Conservation (phyloP, 2,113 vertebrate genomes). For the Actenoides hombroni region DNA sequence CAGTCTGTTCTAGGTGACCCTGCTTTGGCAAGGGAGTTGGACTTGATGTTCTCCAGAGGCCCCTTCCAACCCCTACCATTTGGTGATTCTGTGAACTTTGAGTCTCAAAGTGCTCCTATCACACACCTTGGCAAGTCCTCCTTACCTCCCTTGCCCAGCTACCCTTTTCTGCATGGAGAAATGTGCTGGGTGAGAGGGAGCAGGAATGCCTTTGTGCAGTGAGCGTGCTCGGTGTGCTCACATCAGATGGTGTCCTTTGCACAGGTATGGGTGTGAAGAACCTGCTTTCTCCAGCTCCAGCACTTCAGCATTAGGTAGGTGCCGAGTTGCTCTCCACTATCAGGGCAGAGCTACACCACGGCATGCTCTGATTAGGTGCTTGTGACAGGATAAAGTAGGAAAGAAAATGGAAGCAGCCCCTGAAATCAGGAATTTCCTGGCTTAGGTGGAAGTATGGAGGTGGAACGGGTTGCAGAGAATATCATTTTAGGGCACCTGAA, state of each 20-base stretch:
- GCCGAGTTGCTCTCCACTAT: not conserved
- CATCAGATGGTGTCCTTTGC: not conserved
- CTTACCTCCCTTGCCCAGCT: not conserved
- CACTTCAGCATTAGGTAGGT: not conserved
- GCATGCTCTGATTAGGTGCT: not conserved
- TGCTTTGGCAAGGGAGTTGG: no score
- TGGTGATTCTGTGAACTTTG: no score
- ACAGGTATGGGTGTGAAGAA: fast-evolving
- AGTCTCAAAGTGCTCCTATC: not conserved
- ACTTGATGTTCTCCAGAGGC: no score
- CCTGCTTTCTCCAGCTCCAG: not conserved
- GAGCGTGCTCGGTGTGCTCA: fast-evolving
- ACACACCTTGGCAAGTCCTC: not conserved
- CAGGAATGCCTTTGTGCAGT: fast-evolving
- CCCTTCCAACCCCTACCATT: no score
- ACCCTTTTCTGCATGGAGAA: fast-evolving
- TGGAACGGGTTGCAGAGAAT: not conserved
- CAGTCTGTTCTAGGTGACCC: no score
- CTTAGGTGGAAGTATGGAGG: not conserved
- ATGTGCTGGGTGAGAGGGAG: fast-evolving
- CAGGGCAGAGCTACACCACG: not conserved
- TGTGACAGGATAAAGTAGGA: not conserved
- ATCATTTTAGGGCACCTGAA: not conserved
- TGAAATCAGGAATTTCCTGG: not conserved
- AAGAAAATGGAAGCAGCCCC: not conserved